Percentiles rank a stretch among this genome's conserved stretches.
Evolutionary conservation across 2,797 vertebrate species (phyloP).

Genomic region (Lithobates pipiens): DNA sequence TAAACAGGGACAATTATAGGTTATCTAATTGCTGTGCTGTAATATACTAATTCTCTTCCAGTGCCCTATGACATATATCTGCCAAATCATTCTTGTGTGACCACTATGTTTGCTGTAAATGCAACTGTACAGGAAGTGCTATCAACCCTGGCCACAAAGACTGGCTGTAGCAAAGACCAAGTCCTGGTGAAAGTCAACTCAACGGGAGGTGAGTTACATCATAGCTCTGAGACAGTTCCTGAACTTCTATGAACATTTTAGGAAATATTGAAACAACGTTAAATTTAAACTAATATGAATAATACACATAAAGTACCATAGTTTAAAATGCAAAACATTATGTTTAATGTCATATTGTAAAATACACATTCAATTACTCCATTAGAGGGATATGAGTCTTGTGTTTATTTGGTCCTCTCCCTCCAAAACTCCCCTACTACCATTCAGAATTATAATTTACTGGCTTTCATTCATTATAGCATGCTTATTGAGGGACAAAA

Average conservation of each 20-base stretch:
- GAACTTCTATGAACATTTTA: neutral
- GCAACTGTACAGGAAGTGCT: slow-evolving; percentile 85
- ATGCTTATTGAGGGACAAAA: too few relatives aligned
- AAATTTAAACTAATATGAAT: neutral
- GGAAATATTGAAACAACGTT: too few relatives aligned
- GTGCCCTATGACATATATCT: slow-evolving; percentile 90
- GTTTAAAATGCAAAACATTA: too few relatives aligned
- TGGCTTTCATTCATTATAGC: too few relatives aligned
- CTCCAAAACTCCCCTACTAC: too few relatives aligned
- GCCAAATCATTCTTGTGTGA: slow-evolving; percentile 81
- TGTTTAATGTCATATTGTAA: too few relatives aligned
- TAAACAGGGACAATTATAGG: neutral
- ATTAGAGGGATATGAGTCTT: too few relatives aligned
- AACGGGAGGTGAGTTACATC: slow-evolving; percentile 80
- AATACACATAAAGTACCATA: too few relatives aligned
- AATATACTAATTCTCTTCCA: slow-evolving; percentile 60
- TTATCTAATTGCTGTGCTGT: neutral
- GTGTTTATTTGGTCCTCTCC: too few relatives aligned
- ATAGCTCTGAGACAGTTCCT: too few relatives aligned
- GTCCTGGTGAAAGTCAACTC: slow-evolving; percentile 92
- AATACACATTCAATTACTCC: neutral
- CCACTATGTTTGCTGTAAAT: slow-evolving; percentile 84
- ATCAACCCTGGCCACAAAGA: slow-evolving; percentile 74
- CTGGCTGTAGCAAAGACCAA: slow-evolving; percentile 73
- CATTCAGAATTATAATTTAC: too few relatives aligned